Conservation (phyloP, 2,888 invertebrate genomes). For the Allolobophora icterica region DNA sequence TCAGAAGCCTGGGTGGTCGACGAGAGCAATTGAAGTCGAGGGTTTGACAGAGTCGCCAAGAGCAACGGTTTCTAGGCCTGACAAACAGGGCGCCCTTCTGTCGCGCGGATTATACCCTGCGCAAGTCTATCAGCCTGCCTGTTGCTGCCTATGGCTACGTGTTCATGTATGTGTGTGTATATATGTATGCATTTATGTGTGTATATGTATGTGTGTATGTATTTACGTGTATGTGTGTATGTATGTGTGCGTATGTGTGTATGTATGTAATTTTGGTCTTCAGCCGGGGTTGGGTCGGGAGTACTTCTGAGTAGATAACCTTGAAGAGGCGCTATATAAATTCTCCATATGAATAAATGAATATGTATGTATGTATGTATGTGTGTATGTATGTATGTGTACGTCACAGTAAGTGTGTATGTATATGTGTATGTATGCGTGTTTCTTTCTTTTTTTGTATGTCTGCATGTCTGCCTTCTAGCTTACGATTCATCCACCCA, state of each 20-base stretch:
- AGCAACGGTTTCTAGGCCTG: no score
- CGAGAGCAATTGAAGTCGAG: no score
- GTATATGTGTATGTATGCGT: not conserved
- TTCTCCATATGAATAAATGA: no score
- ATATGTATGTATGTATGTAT: slow-evolving; percentile 29
- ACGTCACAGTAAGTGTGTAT: slow-evolving; percentile 30
- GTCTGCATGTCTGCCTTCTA: no score
- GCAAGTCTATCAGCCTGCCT: not conserved
- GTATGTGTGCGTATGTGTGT: slow-evolving; percentile 18
- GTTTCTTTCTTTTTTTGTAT: not conserved
- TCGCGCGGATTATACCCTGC: no score
- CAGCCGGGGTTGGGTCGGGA: no score
- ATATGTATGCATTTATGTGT: no score
- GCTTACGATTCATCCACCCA: not conserved
- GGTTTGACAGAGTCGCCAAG: no score
- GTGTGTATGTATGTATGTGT: slow-evolving; percentile 28
- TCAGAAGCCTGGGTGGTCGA: no score
- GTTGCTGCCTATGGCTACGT: not conserved
- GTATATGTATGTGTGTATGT: slow-evolving; percentile 28
- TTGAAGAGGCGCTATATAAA: no score
- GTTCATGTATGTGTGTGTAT: not conserved
- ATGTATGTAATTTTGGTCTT: no score
- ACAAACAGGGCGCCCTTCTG: not conserved
- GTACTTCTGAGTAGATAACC: no score
- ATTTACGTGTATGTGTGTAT: slow-evolving; percentile 32